phyloP scores from a whole-genome alignment of 2,888 invertebrate genomes.

The Malachius bipustulatus region DNA sequence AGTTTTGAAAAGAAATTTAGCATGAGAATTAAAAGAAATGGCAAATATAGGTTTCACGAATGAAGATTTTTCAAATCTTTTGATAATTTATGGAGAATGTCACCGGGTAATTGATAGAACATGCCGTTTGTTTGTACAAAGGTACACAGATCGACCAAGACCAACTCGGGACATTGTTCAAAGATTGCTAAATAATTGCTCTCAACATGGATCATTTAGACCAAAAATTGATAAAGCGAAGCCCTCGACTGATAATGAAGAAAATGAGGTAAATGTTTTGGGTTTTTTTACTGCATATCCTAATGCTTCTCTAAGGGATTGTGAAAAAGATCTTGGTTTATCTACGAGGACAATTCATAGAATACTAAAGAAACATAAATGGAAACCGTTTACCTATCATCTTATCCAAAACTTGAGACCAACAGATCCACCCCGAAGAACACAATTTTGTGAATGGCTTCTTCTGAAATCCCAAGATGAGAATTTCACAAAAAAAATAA shows the following conservation, averaged over 20 bases:
- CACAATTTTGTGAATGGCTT: slow-evolving; percentile 1
- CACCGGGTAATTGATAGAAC: not conserved
- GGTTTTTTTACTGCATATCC: not conserved
- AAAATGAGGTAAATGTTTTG: not conserved
- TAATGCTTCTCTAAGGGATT: not conserved
- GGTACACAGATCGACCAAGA: not conserved
- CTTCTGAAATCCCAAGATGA: too few species aligned
- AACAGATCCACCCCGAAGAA: not conserved
- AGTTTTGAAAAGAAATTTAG: too few species aligned
- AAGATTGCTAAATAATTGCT: not conserved
- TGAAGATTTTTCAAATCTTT: not conserved
- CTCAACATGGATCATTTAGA: not conserved
- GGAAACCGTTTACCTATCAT: not conserved
- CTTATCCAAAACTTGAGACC: not conserved
- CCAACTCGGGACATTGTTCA: not conserved
- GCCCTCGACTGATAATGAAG: not conserved
- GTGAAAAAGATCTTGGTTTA: not conserved
- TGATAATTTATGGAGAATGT: not conserved
- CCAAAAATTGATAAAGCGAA: not conserved
- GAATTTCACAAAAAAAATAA: slow-evolving; percentile 5
- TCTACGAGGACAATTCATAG: not conserved
- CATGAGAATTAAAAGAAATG: too few species aligned
- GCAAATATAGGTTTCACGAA: not conserved
- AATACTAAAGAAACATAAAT: not conserved
- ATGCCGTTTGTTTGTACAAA: not conserved